Conservation (phyloP, 2,113 vertebrate genomes). For the Oryzias celebensis region DNA sequence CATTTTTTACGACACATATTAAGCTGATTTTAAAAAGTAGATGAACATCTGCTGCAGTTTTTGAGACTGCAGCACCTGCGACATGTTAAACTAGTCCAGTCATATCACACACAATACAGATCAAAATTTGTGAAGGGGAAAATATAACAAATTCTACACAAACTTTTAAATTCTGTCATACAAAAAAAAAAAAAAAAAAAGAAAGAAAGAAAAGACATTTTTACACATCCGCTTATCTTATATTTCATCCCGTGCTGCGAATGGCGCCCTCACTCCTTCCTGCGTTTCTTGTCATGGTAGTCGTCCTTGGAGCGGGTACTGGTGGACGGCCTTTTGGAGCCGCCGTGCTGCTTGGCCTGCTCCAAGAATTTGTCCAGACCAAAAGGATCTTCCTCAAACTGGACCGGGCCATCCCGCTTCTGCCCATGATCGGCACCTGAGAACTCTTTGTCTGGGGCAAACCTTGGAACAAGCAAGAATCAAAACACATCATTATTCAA, state of each 20-base stretch:
- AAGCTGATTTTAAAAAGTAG: too few species aligned
- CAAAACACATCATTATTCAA: background rate
- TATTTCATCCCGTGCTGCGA: background rate
- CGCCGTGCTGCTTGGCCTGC: slow-evolving; percentile 96
- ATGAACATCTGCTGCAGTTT: background rate
- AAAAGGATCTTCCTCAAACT: slow-evolving; percentile 98
- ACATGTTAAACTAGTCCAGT: background rate
- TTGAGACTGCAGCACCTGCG: background rate
- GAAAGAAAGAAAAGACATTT: slow-evolving; percentile 6
- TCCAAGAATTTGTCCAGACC: slow-evolving; percentile 99
- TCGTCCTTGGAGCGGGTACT: slow-evolving; percentile 93
- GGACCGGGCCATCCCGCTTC: slow-evolving; percentile 91
- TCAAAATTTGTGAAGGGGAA: too few species aligned
- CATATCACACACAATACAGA: background rate
- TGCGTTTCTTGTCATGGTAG: slow-evolving; percentile 96
- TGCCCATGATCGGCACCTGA: slow-evolving; percentile 88
- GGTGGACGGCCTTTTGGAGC: slow-evolving; percentile 92
- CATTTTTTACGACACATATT: background rate
- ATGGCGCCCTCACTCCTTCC: slow-evolving; percentile 85
- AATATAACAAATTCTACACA: background rate
- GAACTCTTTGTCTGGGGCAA: slow-evolving; percentile 95
- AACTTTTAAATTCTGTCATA: background rate
- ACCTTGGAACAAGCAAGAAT: slow-evolving; percentile 71
- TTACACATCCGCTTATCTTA: background rate
- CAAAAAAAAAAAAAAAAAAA: slow-evolving; percentile 25